Conservation (phyloP, 2,113 vertebrate species). For the Tympanuchus pallidicinctus region DNA sequence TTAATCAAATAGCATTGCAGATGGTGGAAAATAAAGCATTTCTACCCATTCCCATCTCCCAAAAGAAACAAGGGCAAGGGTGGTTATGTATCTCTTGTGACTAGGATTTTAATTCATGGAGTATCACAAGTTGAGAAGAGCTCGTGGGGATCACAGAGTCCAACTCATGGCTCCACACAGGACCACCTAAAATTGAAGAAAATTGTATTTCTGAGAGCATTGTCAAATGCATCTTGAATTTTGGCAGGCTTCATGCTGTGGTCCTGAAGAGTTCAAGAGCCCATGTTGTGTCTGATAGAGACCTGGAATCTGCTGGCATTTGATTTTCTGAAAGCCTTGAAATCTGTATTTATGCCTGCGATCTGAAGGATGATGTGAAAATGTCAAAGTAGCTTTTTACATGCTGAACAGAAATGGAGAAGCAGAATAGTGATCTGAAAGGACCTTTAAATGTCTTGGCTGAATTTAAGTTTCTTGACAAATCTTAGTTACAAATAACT, state of each 20-base stretch:
- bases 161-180: neutral
- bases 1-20: neutral
- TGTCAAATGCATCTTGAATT: neutral
- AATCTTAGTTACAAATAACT: neutral
- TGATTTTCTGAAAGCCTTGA: neutral
- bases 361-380: neutral
- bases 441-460: neutral
- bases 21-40: neutral
- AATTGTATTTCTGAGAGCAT: neutral
- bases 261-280: neutral
- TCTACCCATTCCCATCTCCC: rapidly evolving
- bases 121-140: neutral
- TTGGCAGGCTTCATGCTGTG: neutral
- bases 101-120: neutral
- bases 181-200: neutral
- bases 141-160: neutral
- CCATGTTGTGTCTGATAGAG: neutral
- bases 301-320: neutral
- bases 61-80: neutral
- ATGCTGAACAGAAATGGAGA: neutral
- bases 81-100: rapidly evolving
- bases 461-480: neutral
- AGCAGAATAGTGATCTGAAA: neutral
- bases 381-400: conserved; percentile 6
- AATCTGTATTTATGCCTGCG: neutral